Evolutionary conservation across 2,888 invertebrate species (phyloP).

Genomic region (Heliconius erato): DNA sequence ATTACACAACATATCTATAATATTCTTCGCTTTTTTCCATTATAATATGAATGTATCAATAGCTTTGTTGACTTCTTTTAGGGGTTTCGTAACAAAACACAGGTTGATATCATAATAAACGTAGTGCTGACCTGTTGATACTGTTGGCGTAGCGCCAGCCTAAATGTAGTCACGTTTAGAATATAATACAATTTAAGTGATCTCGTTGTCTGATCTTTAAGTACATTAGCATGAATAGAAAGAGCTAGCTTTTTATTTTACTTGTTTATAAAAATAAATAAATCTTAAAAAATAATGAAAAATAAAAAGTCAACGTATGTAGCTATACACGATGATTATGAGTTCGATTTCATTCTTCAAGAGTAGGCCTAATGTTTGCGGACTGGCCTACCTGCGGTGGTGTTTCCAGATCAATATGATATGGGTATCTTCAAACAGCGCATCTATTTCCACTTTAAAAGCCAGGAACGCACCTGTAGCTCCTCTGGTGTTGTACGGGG

Average conservation of each 20-base stretch:
- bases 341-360: too few species aligned
- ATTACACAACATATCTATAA: background rate
- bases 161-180: constrained; percentile 20
- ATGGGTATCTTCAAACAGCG: too few species aligned
- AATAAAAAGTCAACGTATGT: background rate
- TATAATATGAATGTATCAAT: background rate
- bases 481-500: too few species aligned
- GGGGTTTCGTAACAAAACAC: background rate
- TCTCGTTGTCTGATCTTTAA: constrained; percentile 5
- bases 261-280: background rate
- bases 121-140: constrained; percentile 26
- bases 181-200: background rate
- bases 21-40: background rate
- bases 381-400: too few species aligned
- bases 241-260: background rate
- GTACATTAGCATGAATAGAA: background rate
- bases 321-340: background rate
- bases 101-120: constrained; percentile 22
- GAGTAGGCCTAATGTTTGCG: too few species aligned
- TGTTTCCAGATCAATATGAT: too few species aligned
- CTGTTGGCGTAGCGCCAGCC: constrained; percentile 24
- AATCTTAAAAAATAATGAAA: too few species aligned
- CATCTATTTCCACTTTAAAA: too few species aligned
- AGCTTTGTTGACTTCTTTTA: background rate
- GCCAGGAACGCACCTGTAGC: too few species aligned